Conservation (phyloP, 2,113 vertebrate genomes). For the Noctilio leporinus region DNA sequence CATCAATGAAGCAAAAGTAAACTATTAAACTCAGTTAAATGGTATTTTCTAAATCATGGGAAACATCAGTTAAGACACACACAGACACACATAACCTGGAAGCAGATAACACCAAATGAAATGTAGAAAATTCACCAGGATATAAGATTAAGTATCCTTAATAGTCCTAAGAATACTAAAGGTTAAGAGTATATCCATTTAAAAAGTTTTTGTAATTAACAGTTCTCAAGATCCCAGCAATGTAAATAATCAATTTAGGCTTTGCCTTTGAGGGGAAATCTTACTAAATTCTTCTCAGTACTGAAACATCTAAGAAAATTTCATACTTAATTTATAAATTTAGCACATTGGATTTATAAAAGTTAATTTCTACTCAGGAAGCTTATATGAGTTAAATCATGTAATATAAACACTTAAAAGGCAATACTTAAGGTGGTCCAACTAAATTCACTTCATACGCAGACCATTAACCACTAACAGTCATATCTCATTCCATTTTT, state of each 20-base stretch:
- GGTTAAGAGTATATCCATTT: background rate
- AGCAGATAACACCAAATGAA: background rate
- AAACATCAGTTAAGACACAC: background rate
- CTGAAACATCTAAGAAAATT: background rate
- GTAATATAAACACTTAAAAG: background rate
- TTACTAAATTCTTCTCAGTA: background rate
- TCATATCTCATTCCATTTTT: background rate
- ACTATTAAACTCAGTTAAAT: background rate
- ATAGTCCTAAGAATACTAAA: background rate
- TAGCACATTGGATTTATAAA: background rate
- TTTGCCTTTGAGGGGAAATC: background rate
- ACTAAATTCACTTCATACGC: background rate
- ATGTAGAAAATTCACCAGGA: background rate
- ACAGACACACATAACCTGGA: background rate
- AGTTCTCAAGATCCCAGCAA: background rate
- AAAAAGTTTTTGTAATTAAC: background rate
- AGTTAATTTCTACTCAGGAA: background rate
- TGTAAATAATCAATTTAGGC: background rate
- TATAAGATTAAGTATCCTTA: background rate
- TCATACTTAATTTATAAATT: background rate
- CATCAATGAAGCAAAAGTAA: background rate
- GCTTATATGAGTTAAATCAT: background rate
- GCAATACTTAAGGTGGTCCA: background rate
- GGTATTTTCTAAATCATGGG: background rate
- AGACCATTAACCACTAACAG: background rate